phyloP scores from a whole-genome alignment of 2,797 vertebrate genomes.

The Pangasius mekongensis region DNA sequence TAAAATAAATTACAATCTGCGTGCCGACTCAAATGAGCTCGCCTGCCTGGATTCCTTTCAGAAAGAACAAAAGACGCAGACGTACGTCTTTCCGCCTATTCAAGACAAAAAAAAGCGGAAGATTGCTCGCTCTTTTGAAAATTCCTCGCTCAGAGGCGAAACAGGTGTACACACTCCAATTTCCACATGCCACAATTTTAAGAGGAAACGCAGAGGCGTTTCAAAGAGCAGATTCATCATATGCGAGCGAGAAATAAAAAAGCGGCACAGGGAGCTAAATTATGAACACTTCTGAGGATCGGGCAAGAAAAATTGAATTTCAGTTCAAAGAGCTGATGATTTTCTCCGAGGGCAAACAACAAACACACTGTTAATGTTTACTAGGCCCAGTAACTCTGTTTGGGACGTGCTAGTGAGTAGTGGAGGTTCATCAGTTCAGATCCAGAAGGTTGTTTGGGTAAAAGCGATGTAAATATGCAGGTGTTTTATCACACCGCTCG shows the following conservation, averaged over 20 bases:
- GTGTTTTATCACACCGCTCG: not conserved
- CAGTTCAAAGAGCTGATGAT: slow-evolving; percentile 61
- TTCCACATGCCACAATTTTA: slow-evolving; percentile 45
- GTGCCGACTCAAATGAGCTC: not conserved
- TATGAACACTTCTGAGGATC: slow-evolving; percentile 35
- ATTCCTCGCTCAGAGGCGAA: slow-evolving; percentile 51
- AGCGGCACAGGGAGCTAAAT: not conserved
- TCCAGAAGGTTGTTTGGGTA: not conserved
- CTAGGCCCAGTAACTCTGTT: not conserved
- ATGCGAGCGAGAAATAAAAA: not conserved
- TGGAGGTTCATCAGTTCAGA: not conserved
- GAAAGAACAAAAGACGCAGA: slow-evolving; percentile 52
- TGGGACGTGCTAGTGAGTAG: not conserved
- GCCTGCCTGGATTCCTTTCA: slow-evolving; percentile 45
- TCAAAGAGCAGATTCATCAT: slow-evolving; percentile 56
- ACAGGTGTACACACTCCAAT: slow-evolving; percentile 42
- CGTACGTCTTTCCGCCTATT: slow-evolving; percentile 47
- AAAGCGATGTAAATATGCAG: not conserved
- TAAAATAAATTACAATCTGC: not conserved
- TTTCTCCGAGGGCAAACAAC: slow-evolving; percentile 23
- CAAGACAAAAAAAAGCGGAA: slow-evolving; percentile 10
- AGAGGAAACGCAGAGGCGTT: slow-evolving; percentile 40
- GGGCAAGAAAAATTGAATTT: slow-evolving; percentile 58
- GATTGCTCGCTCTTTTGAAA: slow-evolving; percentile 57
- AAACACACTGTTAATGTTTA: not conserved